Evolutionary conservation across 2,888 invertebrate genomes (phyloP).

Genomic region (Ophioninae sp.): DNA sequence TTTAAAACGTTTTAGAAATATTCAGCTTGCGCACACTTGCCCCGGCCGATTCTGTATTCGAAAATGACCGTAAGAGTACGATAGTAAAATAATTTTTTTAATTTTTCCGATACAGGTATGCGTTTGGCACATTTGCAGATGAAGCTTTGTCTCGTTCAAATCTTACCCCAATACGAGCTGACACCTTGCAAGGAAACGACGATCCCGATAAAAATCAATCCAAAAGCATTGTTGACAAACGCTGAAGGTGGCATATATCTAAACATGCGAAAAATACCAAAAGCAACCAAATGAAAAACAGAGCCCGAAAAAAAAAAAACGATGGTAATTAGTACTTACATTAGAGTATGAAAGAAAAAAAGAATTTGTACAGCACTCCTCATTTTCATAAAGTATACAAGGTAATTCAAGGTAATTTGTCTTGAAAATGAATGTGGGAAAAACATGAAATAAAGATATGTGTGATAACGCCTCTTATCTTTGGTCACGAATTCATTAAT

Average conservation of each 20-base stretch:
- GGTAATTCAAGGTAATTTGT: not conserved
- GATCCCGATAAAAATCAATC: conserved; percentile 68
- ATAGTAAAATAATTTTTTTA: not conserved
- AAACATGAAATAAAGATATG: not conserved
- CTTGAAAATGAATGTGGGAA: not conserved
- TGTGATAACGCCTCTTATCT: not conserved
- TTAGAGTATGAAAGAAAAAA: not conserved
- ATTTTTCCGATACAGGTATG: conserved; percentile 67
- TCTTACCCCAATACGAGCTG: conserved; percentile 72
- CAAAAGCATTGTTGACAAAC: conserved; percentile 64
- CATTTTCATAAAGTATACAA: not conserved
- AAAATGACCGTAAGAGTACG: not conserved
- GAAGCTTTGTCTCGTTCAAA: conserved; percentile 71
- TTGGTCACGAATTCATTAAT: not conserved
- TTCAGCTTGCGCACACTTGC: too few relatives aligned
- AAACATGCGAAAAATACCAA: conserved; percentile 64
- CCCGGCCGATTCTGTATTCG: not conserved
- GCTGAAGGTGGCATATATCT: conserved; percentile 68
- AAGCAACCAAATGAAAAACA: conserved; percentile 18
- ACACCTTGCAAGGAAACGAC: conserved; percentile 67
- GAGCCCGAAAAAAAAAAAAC: not conserved
- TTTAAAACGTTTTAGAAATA: too few relatives aligned
- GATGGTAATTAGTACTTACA: not conserved
- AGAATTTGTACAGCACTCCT: not conserved
- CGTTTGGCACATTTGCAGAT: conserved; percentile 73